phyloP scores from a whole-genome alignment of 2,888 invertebrate genomes.

The Lacanobia oleracea region DNA sequence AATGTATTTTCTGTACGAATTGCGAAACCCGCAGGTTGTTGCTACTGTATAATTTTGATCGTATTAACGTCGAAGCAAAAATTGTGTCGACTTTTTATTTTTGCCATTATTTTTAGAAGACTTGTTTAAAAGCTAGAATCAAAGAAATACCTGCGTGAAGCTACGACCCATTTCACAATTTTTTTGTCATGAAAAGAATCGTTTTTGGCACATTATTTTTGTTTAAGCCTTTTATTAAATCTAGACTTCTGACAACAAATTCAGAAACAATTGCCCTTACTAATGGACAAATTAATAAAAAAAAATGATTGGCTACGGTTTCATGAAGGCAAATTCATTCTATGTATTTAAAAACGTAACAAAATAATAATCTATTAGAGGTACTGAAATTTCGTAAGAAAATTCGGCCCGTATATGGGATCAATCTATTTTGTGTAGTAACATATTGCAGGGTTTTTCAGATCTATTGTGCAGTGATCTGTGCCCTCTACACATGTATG shows the following conservation, averaged over 20 bases:
- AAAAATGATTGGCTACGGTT: no score
- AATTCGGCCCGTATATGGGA: background rate
- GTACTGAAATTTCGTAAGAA: background rate
- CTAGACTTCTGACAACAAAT: background rate
- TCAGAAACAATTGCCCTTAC: no score
- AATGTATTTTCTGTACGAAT: conserved; percentile 41
- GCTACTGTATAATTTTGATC: conserved; percentile 58
- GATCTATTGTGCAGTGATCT: background rate
- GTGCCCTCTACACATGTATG: no score
- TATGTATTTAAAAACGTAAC: no score
- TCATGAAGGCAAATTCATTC: no score
- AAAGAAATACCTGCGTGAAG: background rate
- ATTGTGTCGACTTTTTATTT: conserved; percentile 20
- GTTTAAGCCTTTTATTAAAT: background rate
- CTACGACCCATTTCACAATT: background rate
- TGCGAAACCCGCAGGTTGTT: conserved; percentile 27
- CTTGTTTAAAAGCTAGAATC: background rate
- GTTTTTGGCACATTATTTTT: background rate
- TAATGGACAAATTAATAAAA: no score
- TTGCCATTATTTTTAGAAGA: conserved; percentile 26
- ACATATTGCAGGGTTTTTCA: background rate
- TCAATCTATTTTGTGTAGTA: background rate
- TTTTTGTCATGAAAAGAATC: background rate
- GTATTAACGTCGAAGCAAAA: conserved; percentile 31
- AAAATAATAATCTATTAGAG: background rate